phyloP scores from a whole-genome alignment of 2,888 invertebrate genomes.

The Spilosoma lubricipeda region DNA sequence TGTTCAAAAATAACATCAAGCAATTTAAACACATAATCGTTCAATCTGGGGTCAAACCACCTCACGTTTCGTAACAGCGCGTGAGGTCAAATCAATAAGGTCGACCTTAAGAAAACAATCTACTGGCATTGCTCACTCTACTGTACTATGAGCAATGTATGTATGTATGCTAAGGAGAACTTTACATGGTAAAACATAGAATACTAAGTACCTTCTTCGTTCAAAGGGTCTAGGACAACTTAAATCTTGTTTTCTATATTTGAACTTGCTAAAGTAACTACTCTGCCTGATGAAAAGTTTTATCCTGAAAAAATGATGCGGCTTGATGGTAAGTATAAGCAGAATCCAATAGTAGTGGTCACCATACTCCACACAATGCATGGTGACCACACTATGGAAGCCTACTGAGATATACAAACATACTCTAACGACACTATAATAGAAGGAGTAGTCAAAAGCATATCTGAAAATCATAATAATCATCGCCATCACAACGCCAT shows the following conservation, averaged over 20 bases:
- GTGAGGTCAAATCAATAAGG: conserved; percentile 62
- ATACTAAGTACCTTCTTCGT: conserved; percentile 8
- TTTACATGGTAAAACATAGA: conserved; percentile 10
- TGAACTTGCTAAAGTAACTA: too few species aligned
- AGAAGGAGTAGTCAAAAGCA: too few species aligned
- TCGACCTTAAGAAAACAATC: conserved; percentile 58
- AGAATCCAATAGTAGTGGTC: too few species aligned
- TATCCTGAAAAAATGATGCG: too few species aligned
- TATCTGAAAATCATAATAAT: too few species aligned
- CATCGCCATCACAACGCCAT: too few species aligned
- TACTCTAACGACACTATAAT: too few species aligned
- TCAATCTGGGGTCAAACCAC: conserved; percentile 33
- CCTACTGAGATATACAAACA: too few species aligned
- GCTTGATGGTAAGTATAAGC: too few species aligned
- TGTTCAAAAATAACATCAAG: conserved; percentile 12
- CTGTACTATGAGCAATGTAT: conserved; percentile 8
- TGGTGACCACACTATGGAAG: too few species aligned
- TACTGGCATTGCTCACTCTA: conserved; percentile 28
- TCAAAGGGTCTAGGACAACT: neutral
- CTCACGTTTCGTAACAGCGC: conserved; percentile 35
- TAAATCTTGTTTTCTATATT: neutral
- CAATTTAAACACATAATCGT: conserved; percentile 29
- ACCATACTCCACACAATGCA: too few species aligned
- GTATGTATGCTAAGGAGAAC: conserved; percentile 28
- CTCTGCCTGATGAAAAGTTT: too few species aligned